These are phyloP conservation scores for Gisinianus flammeolus DNA, from an alignment of 2,888 invertebrate species.

Conservation along the genomic window DNA sequence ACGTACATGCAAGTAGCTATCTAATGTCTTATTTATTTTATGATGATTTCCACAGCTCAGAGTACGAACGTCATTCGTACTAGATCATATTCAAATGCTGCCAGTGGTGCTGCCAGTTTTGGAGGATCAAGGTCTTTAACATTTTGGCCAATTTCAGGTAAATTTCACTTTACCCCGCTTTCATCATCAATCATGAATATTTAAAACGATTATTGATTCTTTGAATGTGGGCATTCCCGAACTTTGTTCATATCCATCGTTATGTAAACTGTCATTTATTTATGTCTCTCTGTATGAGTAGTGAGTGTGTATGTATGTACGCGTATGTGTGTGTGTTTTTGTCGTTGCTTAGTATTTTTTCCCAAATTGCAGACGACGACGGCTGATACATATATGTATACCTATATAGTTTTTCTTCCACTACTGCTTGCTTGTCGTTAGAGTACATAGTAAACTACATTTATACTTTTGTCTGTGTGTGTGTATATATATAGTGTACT, in stretches of 20 bases:
- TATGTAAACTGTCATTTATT: background rate
- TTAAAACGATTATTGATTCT: constrained; percentile 38
- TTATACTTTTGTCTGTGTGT: too few species aligned
- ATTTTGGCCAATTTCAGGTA: constrained; percentile 42
- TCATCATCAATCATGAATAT: constrained; percentile 33
- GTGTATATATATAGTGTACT: too few species aligned
- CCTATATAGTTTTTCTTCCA: background rate
- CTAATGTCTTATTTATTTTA: constrained; percentile 1
- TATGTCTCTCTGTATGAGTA: background rate
- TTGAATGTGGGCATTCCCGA: constrained; percentile 1
- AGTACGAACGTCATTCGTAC: constrained; percentile 35
- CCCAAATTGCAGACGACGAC: background rate
- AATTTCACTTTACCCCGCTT: constrained; percentile 15
- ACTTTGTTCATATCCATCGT: background rate
- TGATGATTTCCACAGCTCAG: constrained; percentile 26
- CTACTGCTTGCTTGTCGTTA: background rate
- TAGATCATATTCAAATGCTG: constrained; percentile 41
- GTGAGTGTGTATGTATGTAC: constrained; percentile 8
- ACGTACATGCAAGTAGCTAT: too few species aligned
- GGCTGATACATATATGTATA: background rate
- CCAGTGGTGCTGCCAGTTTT: constrained; percentile 30
- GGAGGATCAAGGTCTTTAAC: constrained; percentile 40
- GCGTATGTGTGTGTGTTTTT: background rate
- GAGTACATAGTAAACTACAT: too few species aligned
- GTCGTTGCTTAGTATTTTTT: constrained; percentile 19